A percentile compares a stretch with the other conserved stretches of the same genome.
phyloP scores from a whole-genome alignment of 2,113 vertebrate species.

The Opisthocomus hoazin region DNA sequence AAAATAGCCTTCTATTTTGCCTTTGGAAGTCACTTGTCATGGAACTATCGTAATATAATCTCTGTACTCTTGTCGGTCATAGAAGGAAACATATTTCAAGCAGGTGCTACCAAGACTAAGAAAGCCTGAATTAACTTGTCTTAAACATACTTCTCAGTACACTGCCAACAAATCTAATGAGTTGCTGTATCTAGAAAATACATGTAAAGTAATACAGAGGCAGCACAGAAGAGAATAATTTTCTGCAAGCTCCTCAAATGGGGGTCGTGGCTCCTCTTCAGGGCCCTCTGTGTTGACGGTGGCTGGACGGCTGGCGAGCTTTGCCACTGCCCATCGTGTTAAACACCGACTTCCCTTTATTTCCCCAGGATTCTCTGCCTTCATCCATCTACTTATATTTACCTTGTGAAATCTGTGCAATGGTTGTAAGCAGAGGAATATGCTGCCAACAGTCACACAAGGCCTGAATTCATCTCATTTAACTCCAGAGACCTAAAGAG shows the following conservation, averaged over 20 bases:
- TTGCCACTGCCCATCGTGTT: not conserved
- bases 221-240: not conserved
- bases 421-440: not conserved
- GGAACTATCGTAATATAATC: not conserved
- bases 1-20: not conserved
- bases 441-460: not conserved
- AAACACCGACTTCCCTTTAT: not conserved
- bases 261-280: not conserved
- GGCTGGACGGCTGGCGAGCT: not conserved
- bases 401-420: not conserved
- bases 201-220: not conserved
- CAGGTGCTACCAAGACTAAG: not conserved
- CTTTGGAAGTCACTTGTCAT: conserved; percentile 2
- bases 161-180: not conserved
- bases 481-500: not conserved
- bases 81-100: not conserved
- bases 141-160: not conserved
- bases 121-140: conserved; percentile 1
- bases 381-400: not conserved
- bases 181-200: not conserved
- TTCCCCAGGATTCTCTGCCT: not conserved
- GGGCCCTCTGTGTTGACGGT: not conserved
- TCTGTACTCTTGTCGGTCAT: not conserved
- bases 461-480: not conserved
- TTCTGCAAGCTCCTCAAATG: not conserved